Conservation (phyloP, 2,113 vertebrate genomes). For the Panurus biarmicus region DNA sequence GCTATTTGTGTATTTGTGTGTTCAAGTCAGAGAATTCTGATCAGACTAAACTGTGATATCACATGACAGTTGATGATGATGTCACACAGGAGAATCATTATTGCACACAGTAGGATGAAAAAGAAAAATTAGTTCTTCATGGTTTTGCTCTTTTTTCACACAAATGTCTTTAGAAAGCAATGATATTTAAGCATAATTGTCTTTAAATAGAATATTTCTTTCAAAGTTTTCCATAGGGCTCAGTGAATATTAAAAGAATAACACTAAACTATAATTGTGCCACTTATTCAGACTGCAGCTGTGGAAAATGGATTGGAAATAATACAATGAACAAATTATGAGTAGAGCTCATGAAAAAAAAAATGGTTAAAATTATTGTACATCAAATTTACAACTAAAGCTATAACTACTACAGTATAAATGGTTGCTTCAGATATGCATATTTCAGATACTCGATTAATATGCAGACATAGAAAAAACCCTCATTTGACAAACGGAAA, state of each 20-base stretch:
- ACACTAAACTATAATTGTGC: slow-evolving; percentile 40
- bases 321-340: slow-evolving; percentile 53
- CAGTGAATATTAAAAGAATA: slow-evolving; percentile 50
- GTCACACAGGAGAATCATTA: neutral
- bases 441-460: neutral
- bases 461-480: neutral
- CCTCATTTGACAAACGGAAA: neutral
- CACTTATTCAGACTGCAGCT: slow-evolving; percentile 60
- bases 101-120: neutral
- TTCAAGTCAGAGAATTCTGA: neutral
- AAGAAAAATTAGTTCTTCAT: neutral
- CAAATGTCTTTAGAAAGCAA: neutral
- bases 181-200: slow-evolving; percentile 34
- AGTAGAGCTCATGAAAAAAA: slow-evolving; percentile 20
- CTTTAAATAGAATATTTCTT: slow-evolving; percentile 44
- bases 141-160: neutral
- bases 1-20: neutral
- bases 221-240: slow-evolving; percentile 50
- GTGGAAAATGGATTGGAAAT: slow-evolving; percentile 49
- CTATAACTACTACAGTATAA: slow-evolving; percentile 8
- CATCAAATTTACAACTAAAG: slow-evolving; percentile 36
- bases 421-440: neutral
- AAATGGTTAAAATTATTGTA: slow-evolving; percentile 37
- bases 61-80: neutral
- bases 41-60: neutral